Base-by-base conservation (phyloP, 1,140 invertebrate genomes). In the Choristoneura fumiferana region DNA sequence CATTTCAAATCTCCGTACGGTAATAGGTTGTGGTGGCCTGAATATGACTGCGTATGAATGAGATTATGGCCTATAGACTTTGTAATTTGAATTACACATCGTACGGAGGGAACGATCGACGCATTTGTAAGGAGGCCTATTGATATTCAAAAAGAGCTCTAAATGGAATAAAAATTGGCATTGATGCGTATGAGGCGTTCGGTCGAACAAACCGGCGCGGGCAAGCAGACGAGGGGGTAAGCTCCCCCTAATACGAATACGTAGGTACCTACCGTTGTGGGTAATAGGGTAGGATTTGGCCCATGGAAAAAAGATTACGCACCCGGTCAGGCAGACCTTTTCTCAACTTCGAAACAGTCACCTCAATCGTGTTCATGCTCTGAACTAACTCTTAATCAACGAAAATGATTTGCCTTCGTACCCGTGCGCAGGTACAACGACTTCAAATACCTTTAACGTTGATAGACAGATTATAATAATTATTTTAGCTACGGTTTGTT, bases 91-190 rank as follows among this genome's bases (percentile, higher is more conserved):
- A 66, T 38, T 56, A 55, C 40, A 29, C 22, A 29, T 29, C 22
- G 43, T 35, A 43, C 58, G 53, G 54, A 45, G 54, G 17, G 57
- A 56, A 58, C 54, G 58, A 22, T 13, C 39, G 38, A 54, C 43
- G 45, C 60, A 63, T 67, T 59, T 66, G 54, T 58, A 57, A 59
- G 61, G 34, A 58, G 39, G 17, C 57, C 59, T 54, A 73, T 73
- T 70, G 63, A 64, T 73, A 73, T 73, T 73, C 67, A 65, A 64
- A 62, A 56, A 60, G 62, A 69, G 60, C 63, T 65, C 70, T 63
- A 70, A 68, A 70, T 67, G 65, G 65, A 64, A 68, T 67, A 62
- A 67, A 63, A 67, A 62, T 67, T 66, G 54, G 60, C 61, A 69
- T 67, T 69, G 57, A 63, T 62, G 62, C 67, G 64, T 72, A 54